Evolutionary conservation across 2,797 vertebrate genomes (phyloP), one percentile per base, ranked within the genome.

Genomic region (Anisognathus igniventris): DNA sequence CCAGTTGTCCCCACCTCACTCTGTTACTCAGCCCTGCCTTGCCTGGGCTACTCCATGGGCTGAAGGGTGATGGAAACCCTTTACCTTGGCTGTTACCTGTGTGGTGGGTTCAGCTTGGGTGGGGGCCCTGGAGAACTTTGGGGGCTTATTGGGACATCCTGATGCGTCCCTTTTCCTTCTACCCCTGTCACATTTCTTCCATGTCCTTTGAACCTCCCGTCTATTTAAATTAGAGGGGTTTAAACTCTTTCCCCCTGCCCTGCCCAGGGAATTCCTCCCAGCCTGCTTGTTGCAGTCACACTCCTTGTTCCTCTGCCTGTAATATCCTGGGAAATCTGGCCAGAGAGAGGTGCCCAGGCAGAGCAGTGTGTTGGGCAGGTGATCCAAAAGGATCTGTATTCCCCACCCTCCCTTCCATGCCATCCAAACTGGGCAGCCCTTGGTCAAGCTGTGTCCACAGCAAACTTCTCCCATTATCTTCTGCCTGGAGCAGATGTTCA

Each of bases 171-270:
- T 65, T 61, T 73, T 84, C 18, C 11, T 76, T 66, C 57, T 48
- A 18, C 6, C 1, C 12, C 7, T 0, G 0, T 61, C 35, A 57
- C 6, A 14, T 12, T 67, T 86, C 17, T 50, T 54, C 68, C 4
- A 10, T 28, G 10, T 61, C 28, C 33, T 68, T 45, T 44, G 8
- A 42, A 48, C 7, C 3, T 79, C 14, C 33, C 39, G 14, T 19
- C 45, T 60, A 3, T 23, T 80, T 87, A 27, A 82, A 77, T 40
- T 22, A n/a, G 14, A 81, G 44, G 6, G 2, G 2, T 30, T 73
- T 81, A 20, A 64, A 58, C 30, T 73, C 33, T 21, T 48, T 71
- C 40, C 39, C 64, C 5, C n/a, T 54, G 13, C 21, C 37, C 13
- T 31, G 53, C 16, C 21, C 14, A 47, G n/a, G 9, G 42, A 71